Evolutionary conservation across 2,888 invertebrate genomes (phyloP), one percentile per base, ranked within the genome.

Genomic region (Platerodrilus igneus): DNA sequence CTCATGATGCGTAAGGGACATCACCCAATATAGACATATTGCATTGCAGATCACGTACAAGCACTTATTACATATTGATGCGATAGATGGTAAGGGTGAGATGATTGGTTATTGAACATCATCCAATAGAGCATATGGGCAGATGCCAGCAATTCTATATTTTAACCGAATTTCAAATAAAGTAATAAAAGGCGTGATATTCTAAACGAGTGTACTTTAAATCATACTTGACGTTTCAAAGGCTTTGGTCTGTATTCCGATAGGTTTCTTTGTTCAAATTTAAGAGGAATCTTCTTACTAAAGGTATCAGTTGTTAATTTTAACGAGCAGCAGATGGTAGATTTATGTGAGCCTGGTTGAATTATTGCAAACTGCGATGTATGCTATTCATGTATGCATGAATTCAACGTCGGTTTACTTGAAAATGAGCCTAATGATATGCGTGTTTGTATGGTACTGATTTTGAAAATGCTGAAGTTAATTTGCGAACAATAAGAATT

Each of bases 141-240:
- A 63, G 62, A 62, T 63, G 63, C 60, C 51, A n/a, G n/a, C n/a
- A 56, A 57, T 59, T 59, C 60, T 57, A 51, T 51, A 45, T 48
- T 56, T 56, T 41, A 52, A 45, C 37, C 50, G 45, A 43, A 57
- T 56, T 58, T 58, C 52, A 49, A 53, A 55, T 53, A 54, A n/a
- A 55, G 48, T 52, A 52, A 56, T 53, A 58, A 46, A n/a, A 57
- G 59, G 58, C 56, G 57, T 59, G 56, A 45, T 43, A 49, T 56
- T 55, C 52, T 51, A 47, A 46, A 52, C 49, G 41, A 40, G 40
- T 33, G 42, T 39, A 43, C 30, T 33, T 38, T 62, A 63, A 63
- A 64, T 64, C 63, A 62, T 56, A 37, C 59, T 56, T 62, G 65
- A 65, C 63, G 56, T 45, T 55, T 57, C 53, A 48, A 51, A 58